Evolutionary conservation across 2,888 invertebrate species (phyloP).

Genomic region (Eupithecia tripunctaria): DNA sequence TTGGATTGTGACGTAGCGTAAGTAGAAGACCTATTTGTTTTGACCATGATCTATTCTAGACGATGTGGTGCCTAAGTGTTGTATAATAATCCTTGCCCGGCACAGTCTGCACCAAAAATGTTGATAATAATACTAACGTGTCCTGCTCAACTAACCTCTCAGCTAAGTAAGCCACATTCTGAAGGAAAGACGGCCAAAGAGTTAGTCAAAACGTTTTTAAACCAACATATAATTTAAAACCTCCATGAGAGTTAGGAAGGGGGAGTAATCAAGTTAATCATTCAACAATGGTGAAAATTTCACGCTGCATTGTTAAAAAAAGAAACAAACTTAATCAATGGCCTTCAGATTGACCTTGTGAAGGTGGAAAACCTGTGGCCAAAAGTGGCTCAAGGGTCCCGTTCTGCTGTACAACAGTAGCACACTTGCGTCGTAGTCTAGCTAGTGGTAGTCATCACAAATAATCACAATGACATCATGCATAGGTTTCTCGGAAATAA

Average conservation of each 20-base stretch:
- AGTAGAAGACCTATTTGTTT: not conserved
- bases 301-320: slow-evolving; percentile 15
- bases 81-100: not conserved
- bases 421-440: slow-evolving; percentile 5
- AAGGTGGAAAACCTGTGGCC: slow-evolving; percentile 7
- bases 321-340: slow-evolving; percentile 8
- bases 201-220: not conserved
- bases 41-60: not conserved
- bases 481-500: not conserved
- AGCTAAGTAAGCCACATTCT: not conserved
- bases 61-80: not conserved
- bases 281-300: slow-evolving; percentile 2
- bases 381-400: slow-evolving; percentile 10
- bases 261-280: slow-evolving; percentile 1
- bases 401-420: not conserved
- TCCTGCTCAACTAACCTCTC: not conserved
- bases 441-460: not conserved
- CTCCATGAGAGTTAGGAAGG: not conserved
- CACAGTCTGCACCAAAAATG: not conserved
- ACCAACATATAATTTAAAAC: not conserved
- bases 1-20: not conserved
- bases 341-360: slow-evolving; percentile 21
- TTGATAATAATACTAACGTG: not conserved
- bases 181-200: not conserved
- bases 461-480: slow-evolving; percentile 11